Conservation (phyloP, 2,113 vertebrate genomes). For the Gnathonemus echidnorhynchus region DNA sequence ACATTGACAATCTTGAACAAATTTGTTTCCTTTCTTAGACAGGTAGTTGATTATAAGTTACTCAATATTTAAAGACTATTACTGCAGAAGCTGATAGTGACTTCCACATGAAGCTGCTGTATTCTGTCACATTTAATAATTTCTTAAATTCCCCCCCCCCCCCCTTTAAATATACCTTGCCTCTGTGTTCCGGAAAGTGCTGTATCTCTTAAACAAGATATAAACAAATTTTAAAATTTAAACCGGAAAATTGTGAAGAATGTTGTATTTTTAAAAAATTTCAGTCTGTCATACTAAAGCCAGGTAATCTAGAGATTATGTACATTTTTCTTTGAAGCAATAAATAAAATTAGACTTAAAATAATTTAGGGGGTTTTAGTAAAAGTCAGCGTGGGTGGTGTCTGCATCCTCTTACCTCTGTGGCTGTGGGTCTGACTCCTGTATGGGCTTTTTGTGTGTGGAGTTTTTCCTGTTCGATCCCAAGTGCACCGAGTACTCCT, state of each 20-base stretch:
- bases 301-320: neutral
- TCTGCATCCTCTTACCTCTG: neutral
- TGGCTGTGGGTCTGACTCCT: neutral
- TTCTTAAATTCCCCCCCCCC: neutral
- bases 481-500: neutral
- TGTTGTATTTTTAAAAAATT: neutral
- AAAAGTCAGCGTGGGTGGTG: neutral
- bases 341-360: neutral
- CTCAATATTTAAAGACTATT: conserved; percentile 35
- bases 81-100: conserved; percentile 32
- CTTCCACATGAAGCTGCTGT: neutral
- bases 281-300: neutral
- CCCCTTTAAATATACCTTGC: neutral
- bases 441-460: neutral
- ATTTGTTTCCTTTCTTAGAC: neutral
- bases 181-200: neutral
- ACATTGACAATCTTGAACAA: neutral
- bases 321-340: neutral
- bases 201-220: neutral
- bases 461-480: neutral
- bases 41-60: neutral
- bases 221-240: neutral
- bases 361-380: neutral
- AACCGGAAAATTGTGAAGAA: neutral
- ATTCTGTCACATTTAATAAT: neutral